These are phyloP conservation scores for Tachypleus tridentatus DNA, from an alignment of 1,140 invertebrate species.

Conservation along the genomic window DNA sequence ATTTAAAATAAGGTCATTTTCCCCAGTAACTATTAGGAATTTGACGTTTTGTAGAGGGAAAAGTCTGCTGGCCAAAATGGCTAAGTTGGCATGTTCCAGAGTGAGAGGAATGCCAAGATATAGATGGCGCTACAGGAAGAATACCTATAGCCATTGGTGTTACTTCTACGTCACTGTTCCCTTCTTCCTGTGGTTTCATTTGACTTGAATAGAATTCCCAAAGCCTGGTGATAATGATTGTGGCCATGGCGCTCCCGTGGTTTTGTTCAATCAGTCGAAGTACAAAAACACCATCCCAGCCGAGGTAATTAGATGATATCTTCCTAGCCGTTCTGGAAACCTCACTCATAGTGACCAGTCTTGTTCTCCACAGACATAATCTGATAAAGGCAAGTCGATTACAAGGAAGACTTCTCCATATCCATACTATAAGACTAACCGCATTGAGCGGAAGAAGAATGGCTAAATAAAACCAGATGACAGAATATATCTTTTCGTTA, in stretches of 20 bases:
- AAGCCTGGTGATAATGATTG: slow-evolving; percentile 27
- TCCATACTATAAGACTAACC: slow-evolving; percentile 32
- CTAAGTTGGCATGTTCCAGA: too few relatives aligned
- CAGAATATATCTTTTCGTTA: slow-evolving; percentile 43
- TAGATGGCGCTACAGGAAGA: too few relatives aligned
- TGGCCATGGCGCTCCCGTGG: slow-evolving; percentile 33
- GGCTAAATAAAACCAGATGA: slow-evolving; percentile 37
- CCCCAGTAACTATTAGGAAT: too few relatives aligned
- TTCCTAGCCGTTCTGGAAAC: slow-evolving; percentile 30
- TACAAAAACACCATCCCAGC: slow-evolving; percentile 36
- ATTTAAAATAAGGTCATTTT: too few relatives aligned
- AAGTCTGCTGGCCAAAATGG: too few relatives aligned
- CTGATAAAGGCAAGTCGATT: slow-evolving; percentile 32
- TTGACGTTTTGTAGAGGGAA: too few relatives aligned
- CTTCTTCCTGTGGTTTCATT: slow-evolving; percentile 29
- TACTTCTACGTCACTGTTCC: slow-evolving; percentile 17
- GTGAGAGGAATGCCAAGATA: too few relatives aligned
- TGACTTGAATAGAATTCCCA: slow-evolving; percentile 30
- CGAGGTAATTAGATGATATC: slow-evolving; percentile 32
- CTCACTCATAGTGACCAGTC: slow-evolving; percentile 30
- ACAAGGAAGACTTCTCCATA: slow-evolving; percentile 33
- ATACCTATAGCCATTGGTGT: too few relatives aligned
- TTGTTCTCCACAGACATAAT: slow-evolving; percentile 32
- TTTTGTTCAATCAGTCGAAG: slow-evolving; percentile 35
- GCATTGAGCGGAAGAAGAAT: slow-evolving; percentile 33